phyloP scores from a whole-genome alignment of 1,140 invertebrate species.

The Halyomorpha halys region DNA sequence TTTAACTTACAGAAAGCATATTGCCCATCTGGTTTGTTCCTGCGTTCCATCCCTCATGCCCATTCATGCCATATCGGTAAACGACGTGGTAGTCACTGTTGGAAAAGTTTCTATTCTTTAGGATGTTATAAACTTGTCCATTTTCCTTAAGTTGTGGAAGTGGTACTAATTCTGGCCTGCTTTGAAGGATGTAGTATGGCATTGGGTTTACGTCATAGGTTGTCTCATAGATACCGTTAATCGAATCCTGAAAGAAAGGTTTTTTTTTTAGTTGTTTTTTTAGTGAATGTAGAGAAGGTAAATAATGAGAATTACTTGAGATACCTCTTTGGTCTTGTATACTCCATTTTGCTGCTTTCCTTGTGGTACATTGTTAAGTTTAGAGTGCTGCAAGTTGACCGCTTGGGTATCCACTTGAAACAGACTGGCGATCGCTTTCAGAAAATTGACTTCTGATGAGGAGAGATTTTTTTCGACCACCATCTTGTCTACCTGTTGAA shows the following conservation, averaged over 20 bases:
- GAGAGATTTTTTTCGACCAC: slow-evolving; percentile 41
- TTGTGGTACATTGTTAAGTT: slow-evolving; percentile 41
- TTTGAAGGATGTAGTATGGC: slow-evolving; percentile 38
- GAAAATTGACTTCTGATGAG: slow-evolving; percentile 52
- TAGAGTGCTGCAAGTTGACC: slow-evolving; percentile 36
- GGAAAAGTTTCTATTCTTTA: slow-evolving; percentile 53
- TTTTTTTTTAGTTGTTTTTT: too few relatives aligned
- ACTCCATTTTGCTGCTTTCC: slow-evolving; percentile 39
- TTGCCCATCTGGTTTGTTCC: slow-evolving; percentile 43
- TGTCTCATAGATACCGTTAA: slow-evolving; percentile 55
- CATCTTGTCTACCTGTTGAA: slow-evolving; percentile 35
- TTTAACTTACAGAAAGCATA: slow-evolving; percentile 43
- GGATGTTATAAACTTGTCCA: slow-evolving; percentile 47
- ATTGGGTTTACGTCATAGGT: slow-evolving; percentile 51
- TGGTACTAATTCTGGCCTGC: slow-evolving; percentile 42
- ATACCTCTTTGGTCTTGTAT: slow-evolving; percentile 51
- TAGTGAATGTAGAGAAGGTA: too few relatives aligned
- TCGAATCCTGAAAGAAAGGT: slow-evolving; percentile 38
- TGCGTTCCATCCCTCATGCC: slow-evolving; percentile 42
- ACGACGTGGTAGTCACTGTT: slow-evolving; percentile 47
- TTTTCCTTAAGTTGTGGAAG: slow-evolving; percentile 37
- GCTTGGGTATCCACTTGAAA: slow-evolving; percentile 50
- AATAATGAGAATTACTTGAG: background rate
- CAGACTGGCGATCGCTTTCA: slow-evolving; percentile 53
- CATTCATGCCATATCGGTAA: slow-evolving; percentile 49